These are phyloP conservation scores for Vulpes ferrilata DNA, from an alignment of 2,113 vertebrate species.

Conservation along the genomic window DNA sequence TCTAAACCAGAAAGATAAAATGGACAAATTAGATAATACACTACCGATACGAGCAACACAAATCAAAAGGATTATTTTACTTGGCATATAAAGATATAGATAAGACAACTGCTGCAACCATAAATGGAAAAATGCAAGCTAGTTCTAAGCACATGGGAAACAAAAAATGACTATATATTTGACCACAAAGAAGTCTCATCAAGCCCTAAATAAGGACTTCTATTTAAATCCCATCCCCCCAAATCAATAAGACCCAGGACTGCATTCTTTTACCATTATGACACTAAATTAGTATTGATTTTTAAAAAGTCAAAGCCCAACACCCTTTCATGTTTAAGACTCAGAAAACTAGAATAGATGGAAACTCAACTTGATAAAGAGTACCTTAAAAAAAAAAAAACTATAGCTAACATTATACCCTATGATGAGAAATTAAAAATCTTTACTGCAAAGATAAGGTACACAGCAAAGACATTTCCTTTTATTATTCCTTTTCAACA, in stretches of 20 bases:
- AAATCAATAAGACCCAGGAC: not conserved
- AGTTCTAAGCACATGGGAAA: not conserved
- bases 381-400: not conserved
- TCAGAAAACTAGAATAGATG: not conserved
- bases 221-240: not conserved
- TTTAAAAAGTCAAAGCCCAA: not conserved
- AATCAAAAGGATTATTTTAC: not conserved
- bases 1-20: not conserved
- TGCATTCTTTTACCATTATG: not conserved
- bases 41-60: not conserved
- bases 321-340: not conserved
- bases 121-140: not conserved
- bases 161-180: not conserved
- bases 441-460: not conserved
- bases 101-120: not conserved
- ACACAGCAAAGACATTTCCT: not conserved
- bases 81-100: not conserved
- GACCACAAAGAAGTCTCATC: not conserved
- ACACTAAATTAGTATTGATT: not conserved
- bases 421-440: not conserved
- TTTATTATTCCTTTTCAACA: not conserved
- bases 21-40: not conserved
- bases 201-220: not conserved
- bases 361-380: not conserved
- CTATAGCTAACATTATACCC: not conserved